phyloP scores from a whole-genome alignment of 1,140 invertebrate genomes.

The Lordiphosa collinella region DNA sequence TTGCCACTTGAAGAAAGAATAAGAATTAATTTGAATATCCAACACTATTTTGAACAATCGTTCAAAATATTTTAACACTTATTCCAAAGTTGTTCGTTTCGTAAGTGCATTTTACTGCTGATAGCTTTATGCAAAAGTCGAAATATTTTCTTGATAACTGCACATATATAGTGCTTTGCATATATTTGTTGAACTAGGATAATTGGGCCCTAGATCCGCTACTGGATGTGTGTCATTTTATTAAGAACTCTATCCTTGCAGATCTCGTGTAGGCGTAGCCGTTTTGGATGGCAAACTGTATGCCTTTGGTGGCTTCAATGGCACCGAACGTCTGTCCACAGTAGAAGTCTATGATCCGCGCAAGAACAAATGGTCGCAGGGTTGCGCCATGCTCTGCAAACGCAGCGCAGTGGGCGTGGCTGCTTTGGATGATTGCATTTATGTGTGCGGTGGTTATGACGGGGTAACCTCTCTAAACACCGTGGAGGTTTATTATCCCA shows the following conservation, averaged over 20 bases:
- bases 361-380: constrained; percentile 87
- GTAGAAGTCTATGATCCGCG: constrained; percentile 93
- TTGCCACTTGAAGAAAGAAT: too few species aligned
- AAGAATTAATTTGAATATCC: too few species aligned
- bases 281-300: constrained; percentile 88
- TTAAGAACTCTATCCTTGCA: constrained; percentile 21
- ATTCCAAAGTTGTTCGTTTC: too few species aligned
- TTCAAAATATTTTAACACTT: too few species aligned
- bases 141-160: too few species aligned
- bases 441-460: constrained; percentile 94
- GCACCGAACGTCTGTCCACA: constrained; percentile 89
- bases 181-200: too few species aligned
- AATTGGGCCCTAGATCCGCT: too few species aligned
- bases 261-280: constrained; percentile 91
- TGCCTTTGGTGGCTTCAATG: constrained; percentile 90
- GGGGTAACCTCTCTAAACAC: constrained; percentile 92
- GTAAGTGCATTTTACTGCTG: too few species aligned
- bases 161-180: too few species aligned
- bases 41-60: too few species aligned
- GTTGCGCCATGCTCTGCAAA: constrained; percentile 91
- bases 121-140: too few species aligned
- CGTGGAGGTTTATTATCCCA: constrained; percentile 90
- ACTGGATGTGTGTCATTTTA: neutral
- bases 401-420: constrained; percentile 91
- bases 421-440: constrained; percentile 88